Evolutionary conservation across 2,888 invertebrate genomes (phyloP).

Genomic region (Xanthorhoe spadicearia): DNA sequence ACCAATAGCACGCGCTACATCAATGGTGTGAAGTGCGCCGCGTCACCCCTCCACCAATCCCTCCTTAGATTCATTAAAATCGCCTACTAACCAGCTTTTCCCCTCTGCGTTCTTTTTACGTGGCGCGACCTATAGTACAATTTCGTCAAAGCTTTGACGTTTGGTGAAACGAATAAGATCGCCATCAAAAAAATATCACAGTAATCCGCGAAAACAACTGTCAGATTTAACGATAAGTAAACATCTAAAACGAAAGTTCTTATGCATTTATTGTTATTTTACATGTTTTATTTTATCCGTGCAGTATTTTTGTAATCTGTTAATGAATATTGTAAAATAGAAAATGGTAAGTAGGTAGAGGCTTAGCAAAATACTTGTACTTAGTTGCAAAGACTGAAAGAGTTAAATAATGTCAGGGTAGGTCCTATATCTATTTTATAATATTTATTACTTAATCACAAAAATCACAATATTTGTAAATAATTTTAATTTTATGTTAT

Average conservation of each 20-base stretch:
- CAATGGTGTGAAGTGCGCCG: too few species aligned
- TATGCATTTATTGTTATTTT: conserved; percentile 13
- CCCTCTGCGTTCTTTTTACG: too few species aligned
- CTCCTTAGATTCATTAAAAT: too few species aligned
- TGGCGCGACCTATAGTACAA: too few species aligned
- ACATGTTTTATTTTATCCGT: conserved; percentile 2
- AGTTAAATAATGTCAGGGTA: not conserved
- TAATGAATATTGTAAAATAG: not conserved
- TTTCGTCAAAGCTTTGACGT: too few species aligned
- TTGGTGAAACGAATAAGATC: too few species aligned
- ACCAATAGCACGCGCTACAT: too few species aligned
- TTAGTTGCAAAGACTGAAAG: conserved; percentile 6
- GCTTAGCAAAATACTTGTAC: not conserved
- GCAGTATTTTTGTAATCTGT: not conserved
- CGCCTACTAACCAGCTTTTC: too few species aligned
- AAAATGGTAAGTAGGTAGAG: not conserved
- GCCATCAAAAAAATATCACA: too few species aligned
- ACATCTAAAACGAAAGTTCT: not conserved
- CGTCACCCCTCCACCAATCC: too few species aligned
- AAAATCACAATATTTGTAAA: conserved; percentile 21
- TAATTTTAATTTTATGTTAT: conserved; percentile 27
- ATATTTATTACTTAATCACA: conserved; percentile 11
- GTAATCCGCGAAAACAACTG: too few species aligned
- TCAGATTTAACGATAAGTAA: too few species aligned
- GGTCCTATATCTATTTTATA: conserved; percentile 12